Base-by-base conservation (phyloP, 2,888 invertebrate genomes). In the Doris montereyensis region DNA sequence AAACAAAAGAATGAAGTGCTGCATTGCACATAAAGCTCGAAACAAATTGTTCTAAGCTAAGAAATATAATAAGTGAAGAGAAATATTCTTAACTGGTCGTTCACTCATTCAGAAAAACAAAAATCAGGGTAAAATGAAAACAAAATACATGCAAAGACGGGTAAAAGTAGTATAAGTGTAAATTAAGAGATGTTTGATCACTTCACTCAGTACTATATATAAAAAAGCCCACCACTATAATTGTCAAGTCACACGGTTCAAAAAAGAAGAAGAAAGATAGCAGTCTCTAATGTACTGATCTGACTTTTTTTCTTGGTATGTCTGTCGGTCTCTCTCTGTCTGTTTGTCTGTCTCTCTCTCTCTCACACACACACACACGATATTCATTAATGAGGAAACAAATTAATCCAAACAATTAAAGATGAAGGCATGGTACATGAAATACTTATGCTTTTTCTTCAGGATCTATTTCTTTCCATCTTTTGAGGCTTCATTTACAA, bases 401-500 rank as follows among this genome's bases (percentile, higher is more conserved):
- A 13, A 13, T 8, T 52, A 52, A 13, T 52, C 10, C 52, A 52
- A 52, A 13, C 24, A 24, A 58, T 58, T 24, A 58, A 58, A 21
- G 24, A 24, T 58, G 10, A n/a, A 3, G 2, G n/a, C 58, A 58
- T 8, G 24, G 3, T 58, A 2, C 58, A 21, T n/a, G 58, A n/a
- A 58, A 8, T 24, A 21, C 58, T 24, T 24, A 58, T 58, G n/a
- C 21, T 58, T n/a, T 83, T 70, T 82, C 82, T 34, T 81, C 74
- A 60, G 79, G 78, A 67, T 82, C 76, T 8, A 85, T 76, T 2
- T 77, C 77, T n/a, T 65, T 75, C 83, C 84, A 85, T 80, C 81
- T 81, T 34, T 21, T n/a, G 80, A 58, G 21, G 76, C 78, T 24
- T 74, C 74, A 10, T 75, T 79, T n/a, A 78, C 57, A 60, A 79